Conservation (phyloP, 1,140 invertebrate species). For the Philaenus spumarius region DNA sequence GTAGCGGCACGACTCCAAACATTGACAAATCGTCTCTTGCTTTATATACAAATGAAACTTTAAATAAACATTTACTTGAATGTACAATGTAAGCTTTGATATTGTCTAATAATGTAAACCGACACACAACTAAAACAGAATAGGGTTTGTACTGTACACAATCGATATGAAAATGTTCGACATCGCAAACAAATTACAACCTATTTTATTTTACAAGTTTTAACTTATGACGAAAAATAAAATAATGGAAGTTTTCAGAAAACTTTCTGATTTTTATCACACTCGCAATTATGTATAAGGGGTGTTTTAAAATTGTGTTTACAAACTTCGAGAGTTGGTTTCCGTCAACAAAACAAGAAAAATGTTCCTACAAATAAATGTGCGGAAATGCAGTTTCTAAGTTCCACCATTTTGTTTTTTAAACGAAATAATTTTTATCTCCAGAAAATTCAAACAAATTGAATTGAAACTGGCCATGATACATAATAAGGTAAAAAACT, state of each 20-base stretch:
- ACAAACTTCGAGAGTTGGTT: too few species aligned
- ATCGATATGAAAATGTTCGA: not conserved
- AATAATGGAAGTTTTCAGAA: slow-evolving; percentile 8
- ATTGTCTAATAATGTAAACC: not conserved
- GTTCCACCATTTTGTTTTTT: too few species aligned
- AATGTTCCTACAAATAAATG: too few species aligned
- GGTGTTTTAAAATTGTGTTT: not conserved
- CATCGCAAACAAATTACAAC: not conserved
- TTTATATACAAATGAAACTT: not conserved
- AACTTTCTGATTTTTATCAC: slow-evolving; percentile 1
- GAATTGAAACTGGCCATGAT: too few species aligned
- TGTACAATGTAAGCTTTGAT: not conserved
- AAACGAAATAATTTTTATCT: too few species aligned
- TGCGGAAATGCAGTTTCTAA: too few species aligned
- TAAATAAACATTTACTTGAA: not conserved
- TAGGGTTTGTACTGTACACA: slow-evolving; percentile 11
- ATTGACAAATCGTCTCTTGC: not conserved
- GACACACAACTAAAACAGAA: not conserved
- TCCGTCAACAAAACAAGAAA: too few species aligned
- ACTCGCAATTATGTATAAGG: not conserved
- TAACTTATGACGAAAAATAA: not conserved
- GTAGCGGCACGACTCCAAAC: too few species aligned
- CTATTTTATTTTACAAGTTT: not conserved
- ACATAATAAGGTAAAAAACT: too few species aligned
- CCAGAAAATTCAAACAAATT: too few species aligned